Evolutionary conservation across 2,113 vertebrate genomes (phyloP).

Genomic region (Mormoops blainvillei): DNA sequence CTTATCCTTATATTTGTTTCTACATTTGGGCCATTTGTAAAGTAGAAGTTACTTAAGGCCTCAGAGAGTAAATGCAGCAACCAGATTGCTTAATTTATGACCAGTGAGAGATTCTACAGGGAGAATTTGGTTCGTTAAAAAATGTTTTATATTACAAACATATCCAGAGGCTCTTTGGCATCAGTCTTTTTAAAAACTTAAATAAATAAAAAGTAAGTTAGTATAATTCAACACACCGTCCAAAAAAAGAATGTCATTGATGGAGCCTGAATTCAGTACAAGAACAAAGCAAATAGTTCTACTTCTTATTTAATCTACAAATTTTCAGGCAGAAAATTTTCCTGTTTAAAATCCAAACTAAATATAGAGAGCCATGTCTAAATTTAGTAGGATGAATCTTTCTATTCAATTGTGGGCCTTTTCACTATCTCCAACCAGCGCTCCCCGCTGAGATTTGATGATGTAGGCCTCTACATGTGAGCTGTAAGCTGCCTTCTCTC

Average conservation of each 20-base stretch:
- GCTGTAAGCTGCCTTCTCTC: neutral
- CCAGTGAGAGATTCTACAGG: neutral
- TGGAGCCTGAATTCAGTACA: neutral
- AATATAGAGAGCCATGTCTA: slow-evolving; percentile 27
- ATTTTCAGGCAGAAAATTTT: neutral
- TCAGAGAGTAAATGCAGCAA: neutral
- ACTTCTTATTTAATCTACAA: neutral
- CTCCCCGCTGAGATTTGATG: neutral
- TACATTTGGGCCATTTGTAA: slow-evolving; percentile 20
- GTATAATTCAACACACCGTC: neutral
- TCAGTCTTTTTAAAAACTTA: neutral
- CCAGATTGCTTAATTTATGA: slow-evolving; percentile 18
- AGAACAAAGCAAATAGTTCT: neutral
- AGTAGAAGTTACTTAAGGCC: neutral
- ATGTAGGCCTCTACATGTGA: neutral
- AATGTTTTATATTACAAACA: slow-evolving; percentile 5
- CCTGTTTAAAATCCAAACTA: neutral
- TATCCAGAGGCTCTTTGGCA: neutral
- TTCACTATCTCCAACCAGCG: neutral
- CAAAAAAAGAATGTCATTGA: too few species aligned
- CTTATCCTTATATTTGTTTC: slow-evolving; percentile 44
- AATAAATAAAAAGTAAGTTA: slow-evolving; percentile 15
- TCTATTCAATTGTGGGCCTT: neutral
- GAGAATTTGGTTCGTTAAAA: slow-evolving; percentile 29
- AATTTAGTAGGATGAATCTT: slow-evolving; percentile 19